Conservation (phyloP, 2,797 vertebrate genomes). For the Cirrhinus mrigala region DNA sequence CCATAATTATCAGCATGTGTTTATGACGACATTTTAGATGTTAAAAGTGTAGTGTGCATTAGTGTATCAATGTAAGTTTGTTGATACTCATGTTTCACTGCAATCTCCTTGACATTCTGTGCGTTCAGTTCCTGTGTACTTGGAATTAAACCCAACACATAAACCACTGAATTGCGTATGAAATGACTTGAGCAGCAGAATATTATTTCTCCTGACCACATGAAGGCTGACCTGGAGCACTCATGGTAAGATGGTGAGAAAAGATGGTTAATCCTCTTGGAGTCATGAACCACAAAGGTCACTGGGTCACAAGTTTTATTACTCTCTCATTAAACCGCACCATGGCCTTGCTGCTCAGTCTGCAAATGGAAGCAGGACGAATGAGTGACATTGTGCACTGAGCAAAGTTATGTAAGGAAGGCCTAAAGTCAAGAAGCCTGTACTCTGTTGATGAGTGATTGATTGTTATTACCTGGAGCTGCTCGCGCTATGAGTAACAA, state of each 20-base stretch:
- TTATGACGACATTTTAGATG: conserved; percentile 6
- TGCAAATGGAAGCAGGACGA: conserved; percentile 41
- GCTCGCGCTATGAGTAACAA: conserved; percentile 11
- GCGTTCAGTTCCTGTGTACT: conserved; percentile 1
- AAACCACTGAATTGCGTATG: neutral
- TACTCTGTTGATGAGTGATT: conserved; percentile 13
- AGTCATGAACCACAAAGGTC: conserved; percentile 46
- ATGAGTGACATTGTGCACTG: conserved; percentile 11
- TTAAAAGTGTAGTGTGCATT: neutral
- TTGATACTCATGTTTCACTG: conserved; percentile 20
- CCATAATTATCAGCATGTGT: conserved; percentile 27
- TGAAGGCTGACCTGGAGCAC: conserved; percentile 59
- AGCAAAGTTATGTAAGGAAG: conserved; percentile 17
- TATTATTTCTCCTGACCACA: conserved; percentile 16
- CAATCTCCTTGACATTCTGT: conserved; percentile 14
- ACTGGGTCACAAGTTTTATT: conserved; percentile 58
- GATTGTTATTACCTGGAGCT: conserved; percentile 6
- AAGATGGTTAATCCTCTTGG: conserved; percentile 47
- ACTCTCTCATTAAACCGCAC: conserved; percentile 57
- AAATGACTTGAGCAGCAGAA: conserved; percentile 6
- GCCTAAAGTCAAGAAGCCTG: neutral
- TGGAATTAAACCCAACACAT: conserved; percentile 11
- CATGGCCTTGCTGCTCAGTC: conserved; percentile 36
- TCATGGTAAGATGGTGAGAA: conserved; percentile 54
- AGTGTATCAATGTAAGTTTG: conserved; percentile 9